Evolutionary conservation across 2,113 vertebrate genomes (phyloP).

Genomic region (Alectura lathami): DNA sequence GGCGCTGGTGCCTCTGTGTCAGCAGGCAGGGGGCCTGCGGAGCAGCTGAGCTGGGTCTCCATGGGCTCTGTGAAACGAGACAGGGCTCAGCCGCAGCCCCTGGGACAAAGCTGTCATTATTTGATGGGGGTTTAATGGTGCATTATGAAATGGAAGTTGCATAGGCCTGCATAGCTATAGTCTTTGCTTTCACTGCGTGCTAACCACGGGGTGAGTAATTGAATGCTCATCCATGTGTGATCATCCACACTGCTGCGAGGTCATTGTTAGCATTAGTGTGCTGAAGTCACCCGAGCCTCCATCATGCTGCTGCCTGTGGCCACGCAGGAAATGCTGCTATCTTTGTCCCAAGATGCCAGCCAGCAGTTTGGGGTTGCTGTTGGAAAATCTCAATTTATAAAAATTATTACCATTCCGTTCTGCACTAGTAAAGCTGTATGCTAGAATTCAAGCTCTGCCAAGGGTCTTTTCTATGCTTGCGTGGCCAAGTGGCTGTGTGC

Average conservation of each 20-base stretch:
- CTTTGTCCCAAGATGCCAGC: not conserved
- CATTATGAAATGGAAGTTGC: not conserved
- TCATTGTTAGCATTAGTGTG: not conserved
- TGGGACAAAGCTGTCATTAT: slow-evolving; percentile 43
- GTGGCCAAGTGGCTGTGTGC: not conserved
- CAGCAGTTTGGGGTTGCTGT: not conserved
- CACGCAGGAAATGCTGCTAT: not conserved
- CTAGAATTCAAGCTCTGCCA: not conserved
- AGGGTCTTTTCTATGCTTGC: not conserved
- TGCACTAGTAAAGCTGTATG: not conserved
- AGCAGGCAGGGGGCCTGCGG: not conserved
- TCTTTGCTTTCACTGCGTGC: not conserved
- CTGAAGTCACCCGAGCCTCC: not conserved
- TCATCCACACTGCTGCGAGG: not conserved
- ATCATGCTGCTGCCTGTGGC: not conserved
- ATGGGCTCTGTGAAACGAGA: not conserved
- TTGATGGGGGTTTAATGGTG: not conserved
- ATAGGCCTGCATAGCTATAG: not conserved
- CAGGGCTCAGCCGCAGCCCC: not conserved
- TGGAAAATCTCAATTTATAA: not conserved
- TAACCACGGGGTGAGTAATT: slow-evolving; percentile 33
- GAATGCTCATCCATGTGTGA: slow-evolving; percentile 24
- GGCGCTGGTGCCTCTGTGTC: not conserved
- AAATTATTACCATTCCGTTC: not conserved
- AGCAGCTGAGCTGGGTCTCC: not conserved